Evolutionary conservation across 2,888 invertebrate species (phyloP), one percentile per base, ranked within the genome.

Genomic region (Agrochola lota): DNA sequence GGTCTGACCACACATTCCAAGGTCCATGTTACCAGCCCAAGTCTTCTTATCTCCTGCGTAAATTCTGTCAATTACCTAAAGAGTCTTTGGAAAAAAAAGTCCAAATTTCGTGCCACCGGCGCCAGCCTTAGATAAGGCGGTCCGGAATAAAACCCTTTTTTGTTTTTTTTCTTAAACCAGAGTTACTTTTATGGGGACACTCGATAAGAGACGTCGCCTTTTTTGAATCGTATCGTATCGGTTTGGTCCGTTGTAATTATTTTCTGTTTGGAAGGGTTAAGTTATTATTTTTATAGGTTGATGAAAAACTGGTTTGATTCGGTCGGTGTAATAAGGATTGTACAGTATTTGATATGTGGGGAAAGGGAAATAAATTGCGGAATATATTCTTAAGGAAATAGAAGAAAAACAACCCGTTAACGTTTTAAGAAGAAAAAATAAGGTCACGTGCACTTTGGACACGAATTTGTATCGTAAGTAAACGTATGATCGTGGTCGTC

Each of bases 21-120:
- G 71, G 57, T 64, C 70, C 86, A 67, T 71, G 63, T 85, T 80
- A 80, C 84, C 72, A 71, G 66, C 52, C 78, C 67, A n/a, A 49
- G 62, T 67, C 78, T 20, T 59, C 76, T 90, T 90, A 90, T 90
- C 90, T 85, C 60, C 72, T 81, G 86, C 90, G 90, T 90, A 90
- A 90, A 90, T 90, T 90, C 90, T 88, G 91, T 90, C 90, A 91
- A 90, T 91, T 90, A 91, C 90, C 82, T 86, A 77, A 74, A 80
- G 67, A 86, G 68, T 83, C 83, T 84, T 85, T 72, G 73, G 43
- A 71, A 78, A 83, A 83, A 35, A 81, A 81, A 57, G 87, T 86
- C 85, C 49, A 85, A 88, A 88, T 81, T 88, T 87, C 86, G 85
- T 91, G 88, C 91, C 90, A 90, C 90, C 91, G 90, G 91, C 91